Conservation (phyloP, 2,797 vertebrate genomes). For the Myotis planiceps region DNA sequence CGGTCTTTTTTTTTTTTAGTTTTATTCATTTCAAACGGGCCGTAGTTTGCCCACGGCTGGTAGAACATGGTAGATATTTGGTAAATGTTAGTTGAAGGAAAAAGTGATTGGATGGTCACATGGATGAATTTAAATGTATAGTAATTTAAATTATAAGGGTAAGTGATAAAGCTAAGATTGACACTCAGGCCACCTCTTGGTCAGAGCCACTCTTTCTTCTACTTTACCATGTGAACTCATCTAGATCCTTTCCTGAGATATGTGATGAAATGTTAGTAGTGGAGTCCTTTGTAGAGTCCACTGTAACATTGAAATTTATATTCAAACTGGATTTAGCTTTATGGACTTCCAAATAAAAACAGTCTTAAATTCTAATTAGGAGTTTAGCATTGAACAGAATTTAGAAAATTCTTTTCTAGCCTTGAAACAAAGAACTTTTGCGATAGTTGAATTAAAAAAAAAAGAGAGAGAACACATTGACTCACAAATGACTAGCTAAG, state of each 20-base stretch:
- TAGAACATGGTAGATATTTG: not conserved
- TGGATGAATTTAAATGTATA: not conserved
- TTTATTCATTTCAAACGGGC: too few relatives aligned
- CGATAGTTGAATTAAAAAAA: conserved; percentile 55
- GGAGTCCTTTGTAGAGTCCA: not conserved
- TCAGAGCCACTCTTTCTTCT: conserved; percentile 26
- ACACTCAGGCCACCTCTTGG: not conserved
- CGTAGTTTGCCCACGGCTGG: too few relatives aligned
- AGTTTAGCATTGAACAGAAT: conserved; percentile 54
- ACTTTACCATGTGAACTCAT: not conserved
- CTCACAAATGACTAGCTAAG: conserved; percentile 74
- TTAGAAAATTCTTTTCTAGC: conserved; percentile 47
- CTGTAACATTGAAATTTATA: conserved; percentile 33
- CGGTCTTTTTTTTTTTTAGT: too few relatives aligned
- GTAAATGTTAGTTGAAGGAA: not conserved
- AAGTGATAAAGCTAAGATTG: not conserved
- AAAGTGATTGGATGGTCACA: not conserved
- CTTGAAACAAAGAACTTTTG: conserved; percentile 73
- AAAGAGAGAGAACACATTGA: conserved; percentile 40
- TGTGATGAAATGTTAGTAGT: not conserved
- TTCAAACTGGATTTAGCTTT: conserved; percentile 21
- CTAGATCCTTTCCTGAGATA: not conserved
- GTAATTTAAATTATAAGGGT: conserved; percentile 41
- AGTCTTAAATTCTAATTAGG: conserved; percentile 25
- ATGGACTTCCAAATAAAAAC: conserved; percentile 46